A percentile compares a stretch with the other conserved stretches of the same genome.
Conservation (phyloP, 2,797 vertebrate species). For the Muscicapa comitata region DNA sequence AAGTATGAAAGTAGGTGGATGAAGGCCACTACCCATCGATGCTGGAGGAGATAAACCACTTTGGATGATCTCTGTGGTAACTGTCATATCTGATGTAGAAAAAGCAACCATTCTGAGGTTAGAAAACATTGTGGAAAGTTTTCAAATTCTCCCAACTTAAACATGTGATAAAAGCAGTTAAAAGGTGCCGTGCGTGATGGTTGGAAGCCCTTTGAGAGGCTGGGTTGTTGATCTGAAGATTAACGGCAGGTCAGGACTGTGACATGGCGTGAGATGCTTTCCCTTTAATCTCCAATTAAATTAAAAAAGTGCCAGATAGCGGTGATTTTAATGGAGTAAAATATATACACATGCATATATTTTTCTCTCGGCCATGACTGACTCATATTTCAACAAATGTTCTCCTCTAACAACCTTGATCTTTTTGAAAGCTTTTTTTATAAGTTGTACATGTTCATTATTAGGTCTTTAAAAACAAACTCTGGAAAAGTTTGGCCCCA, state of each 20-base stretch:
- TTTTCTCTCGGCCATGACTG: neutral
- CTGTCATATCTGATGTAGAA: neutral
- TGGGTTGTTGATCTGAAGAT: neutral
- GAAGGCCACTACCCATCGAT: fast-evolving
- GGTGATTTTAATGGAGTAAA: neutral
- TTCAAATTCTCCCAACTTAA: neutral
- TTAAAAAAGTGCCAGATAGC: neutral
- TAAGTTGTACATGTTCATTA: neutral
- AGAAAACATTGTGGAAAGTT: neutral
- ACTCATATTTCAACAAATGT: neutral
- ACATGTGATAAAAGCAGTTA: fast-evolving
- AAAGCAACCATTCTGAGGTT: neutral
- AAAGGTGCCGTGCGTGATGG: neutral
- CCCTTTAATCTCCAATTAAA: neutral
- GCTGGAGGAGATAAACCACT: neutral
- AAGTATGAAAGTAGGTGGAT: neutral
- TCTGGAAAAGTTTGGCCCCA: neutral
- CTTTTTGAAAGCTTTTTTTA: neutral
- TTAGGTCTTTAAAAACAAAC: neutral
- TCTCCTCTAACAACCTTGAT: neutral
- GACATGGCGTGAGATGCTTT: neutral
- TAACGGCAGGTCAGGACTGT: neutral
- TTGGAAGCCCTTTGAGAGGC: neutral
- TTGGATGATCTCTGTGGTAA: neutral
- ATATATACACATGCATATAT: neutral